A percentile compares a stretch with the other conserved stretches of the same genome.
These are phyloP conservation scores for Rhinatrema bivittatum DNA, from an alignment of 2,797 vertebrate species.

Conservation along the genomic window DNA sequence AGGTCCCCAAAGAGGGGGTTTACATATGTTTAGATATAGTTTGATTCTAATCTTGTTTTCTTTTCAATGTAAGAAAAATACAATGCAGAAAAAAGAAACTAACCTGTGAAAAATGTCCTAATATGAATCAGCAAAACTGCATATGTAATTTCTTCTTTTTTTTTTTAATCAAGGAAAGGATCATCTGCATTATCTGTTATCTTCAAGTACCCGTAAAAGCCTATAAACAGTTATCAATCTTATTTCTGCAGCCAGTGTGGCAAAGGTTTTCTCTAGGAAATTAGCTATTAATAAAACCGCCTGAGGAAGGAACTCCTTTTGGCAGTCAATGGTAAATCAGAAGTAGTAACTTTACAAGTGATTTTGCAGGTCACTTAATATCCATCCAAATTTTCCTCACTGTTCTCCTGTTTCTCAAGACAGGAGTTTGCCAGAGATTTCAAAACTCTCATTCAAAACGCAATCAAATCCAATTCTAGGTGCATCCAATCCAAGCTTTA, in stretches of 20 bases:
- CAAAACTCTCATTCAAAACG: slow-evolving; percentile 56
- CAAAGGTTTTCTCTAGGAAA: slow-evolving; percentile 52
- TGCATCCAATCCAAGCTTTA: slow-evolving; percentile 51
- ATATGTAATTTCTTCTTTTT: slow-evolving; percentile 34
- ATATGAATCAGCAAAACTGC: slow-evolving; percentile 33
- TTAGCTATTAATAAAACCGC: slow-evolving; percentile 49
- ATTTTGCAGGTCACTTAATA: slow-evolving; percentile 52
- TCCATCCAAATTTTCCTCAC: slow-evolving; percentile 55
- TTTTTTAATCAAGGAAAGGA: slow-evolving; percentile 37
- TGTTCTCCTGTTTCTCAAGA: slow-evolving; percentile 41
- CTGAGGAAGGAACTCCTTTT: slow-evolving; percentile 44
- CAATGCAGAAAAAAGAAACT: too few relatives aligned
- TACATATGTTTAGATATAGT: too few relatives aligned
- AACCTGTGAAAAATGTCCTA: slow-evolving; percentile 8
- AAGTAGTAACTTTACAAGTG: slow-evolving; percentile 51
- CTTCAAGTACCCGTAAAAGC: slow-evolving; percentile 41
- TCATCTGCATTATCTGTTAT: slow-evolving; percentile 51
- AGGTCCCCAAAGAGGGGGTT: too few relatives aligned
- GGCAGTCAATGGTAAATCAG: slow-evolving; percentile 47
- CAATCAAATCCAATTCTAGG: slow-evolving; percentile 48
- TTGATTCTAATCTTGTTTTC: too few relatives aligned
- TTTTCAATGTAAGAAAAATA: too few relatives aligned
- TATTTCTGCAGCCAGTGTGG: slow-evolving; percentile 39
- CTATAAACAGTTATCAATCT: slow-evolving; percentile 51
- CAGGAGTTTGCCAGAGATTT: slow-evolving; percentile 51